Evolutionary conservation across 2,797 vertebrate genomes (phyloP).

Genomic region (Poecilia wingei): DNA sequence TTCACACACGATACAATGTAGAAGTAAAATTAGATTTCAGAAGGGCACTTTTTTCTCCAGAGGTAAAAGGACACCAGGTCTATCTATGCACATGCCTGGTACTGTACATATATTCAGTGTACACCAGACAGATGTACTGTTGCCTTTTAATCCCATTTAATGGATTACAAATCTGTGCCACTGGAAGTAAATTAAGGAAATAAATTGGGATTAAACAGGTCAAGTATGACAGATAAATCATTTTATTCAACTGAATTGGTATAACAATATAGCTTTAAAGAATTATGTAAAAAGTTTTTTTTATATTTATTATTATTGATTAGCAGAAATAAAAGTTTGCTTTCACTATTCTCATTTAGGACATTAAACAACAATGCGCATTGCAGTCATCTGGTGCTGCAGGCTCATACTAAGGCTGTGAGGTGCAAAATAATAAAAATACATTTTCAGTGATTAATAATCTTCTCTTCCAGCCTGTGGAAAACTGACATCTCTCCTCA

Average conservation of each 20-base stretch:
- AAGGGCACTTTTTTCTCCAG: too few relatives aligned
- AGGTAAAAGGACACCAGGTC: too few relatives aligned
- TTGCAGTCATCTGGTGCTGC: conserved; percentile 34
- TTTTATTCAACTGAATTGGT: neutral
- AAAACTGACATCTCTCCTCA: conserved; percentile 70
- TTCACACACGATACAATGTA: too few relatives aligned
- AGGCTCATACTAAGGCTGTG: conserved; percentile 41
- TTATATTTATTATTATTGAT: neutral
- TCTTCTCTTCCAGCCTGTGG: conserved; percentile 58
- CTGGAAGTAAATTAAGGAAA: too few relatives aligned
- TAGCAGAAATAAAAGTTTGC: conserved; percentile 13
- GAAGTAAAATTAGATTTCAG: too few relatives aligned
- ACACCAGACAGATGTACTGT: neutral
- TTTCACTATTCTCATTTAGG: conserved; percentile 9
- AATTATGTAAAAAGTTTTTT: neutral
- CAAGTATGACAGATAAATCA: neutral
- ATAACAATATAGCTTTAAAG: too few relatives aligned
- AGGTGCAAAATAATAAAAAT: conserved; percentile 73
- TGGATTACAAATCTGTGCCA: too few relatives aligned
- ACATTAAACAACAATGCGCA: neutral
- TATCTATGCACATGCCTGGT: too few relatives aligned
- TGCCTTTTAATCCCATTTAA: neutral
- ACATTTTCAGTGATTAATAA: conserved; percentile 80
- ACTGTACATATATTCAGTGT: neutral
- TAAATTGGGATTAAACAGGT: too few relatives aligned